Evolutionary conservation across 2,888 invertebrate genomes (phyloP).

Genomic region (Enoplolaimus lenunculus): DNA sequence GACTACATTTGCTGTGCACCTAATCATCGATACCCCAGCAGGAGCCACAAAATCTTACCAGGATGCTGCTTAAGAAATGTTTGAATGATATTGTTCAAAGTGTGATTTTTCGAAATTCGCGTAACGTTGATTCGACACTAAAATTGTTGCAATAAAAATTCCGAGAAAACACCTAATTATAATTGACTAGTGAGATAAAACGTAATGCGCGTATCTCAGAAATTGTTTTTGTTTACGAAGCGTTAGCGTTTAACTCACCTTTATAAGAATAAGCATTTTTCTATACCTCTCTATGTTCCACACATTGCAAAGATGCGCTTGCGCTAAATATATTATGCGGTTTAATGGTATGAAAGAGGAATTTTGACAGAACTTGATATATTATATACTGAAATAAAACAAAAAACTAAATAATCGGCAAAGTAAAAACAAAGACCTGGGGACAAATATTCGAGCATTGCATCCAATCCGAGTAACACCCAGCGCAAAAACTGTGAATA

Average conservation of each 20-base stretch:
- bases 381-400: no score
- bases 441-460: slow-evolving; percentile 39
- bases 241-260: no score
- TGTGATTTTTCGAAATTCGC: slow-evolving; percentile 41
- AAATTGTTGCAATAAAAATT: slow-evolving; percentile 20
- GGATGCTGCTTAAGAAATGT: slow-evolving; percentile 39
- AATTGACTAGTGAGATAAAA: no score
- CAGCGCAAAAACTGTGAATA: slow-evolving; percentile 42
- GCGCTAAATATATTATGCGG: neutral
- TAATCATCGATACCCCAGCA: no score
- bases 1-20: no score
- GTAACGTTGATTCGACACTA: slow-evolving; percentile 41
- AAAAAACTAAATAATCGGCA: neutral
- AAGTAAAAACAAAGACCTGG: slow-evolving; percentile 28
- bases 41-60: no score
- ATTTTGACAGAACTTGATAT: neutral
- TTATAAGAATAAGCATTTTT: no score
- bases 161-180: no score
- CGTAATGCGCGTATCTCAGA: no score
- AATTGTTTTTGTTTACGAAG: neutral
- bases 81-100: slow-evolving; percentile 41
- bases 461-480: slow-evolving; percentile 43
- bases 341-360: neutral
- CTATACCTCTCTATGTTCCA: no score
- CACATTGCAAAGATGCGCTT: neutral